Percentiles rank a stretch among this genome's conserved stretches.
Evolutionary conservation across 2,888 invertebrate species (phyloP).

Genomic region (Pecten maximus): DNA sequence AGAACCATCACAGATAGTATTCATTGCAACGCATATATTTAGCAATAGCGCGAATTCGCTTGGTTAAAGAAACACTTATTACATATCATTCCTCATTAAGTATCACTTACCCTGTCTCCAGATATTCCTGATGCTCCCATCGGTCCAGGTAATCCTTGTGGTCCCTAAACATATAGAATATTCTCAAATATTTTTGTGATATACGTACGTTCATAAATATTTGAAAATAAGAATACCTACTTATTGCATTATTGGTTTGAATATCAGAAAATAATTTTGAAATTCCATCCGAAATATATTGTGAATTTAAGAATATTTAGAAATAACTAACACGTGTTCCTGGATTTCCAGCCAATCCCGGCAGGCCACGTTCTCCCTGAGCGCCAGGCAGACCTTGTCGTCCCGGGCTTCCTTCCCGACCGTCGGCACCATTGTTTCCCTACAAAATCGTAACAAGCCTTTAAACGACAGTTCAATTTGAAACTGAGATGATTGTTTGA

Average conservation of each 20-base stretch:
- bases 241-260: too few species aligned
- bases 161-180: slow-evolving; percentile 62
- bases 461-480: too few species aligned
- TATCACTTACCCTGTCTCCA: slow-evolving; percentile 63
- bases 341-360: slow-evolving; percentile 72
- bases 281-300: neutral
- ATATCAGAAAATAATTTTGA: too few species aligned
- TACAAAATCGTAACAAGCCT: slow-evolving; percentile 45
- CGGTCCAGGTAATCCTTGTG: slow-evolving; percentile 66
- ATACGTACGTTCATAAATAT: neutral
- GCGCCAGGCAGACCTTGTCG: slow-evolving; percentile 83
- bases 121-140: slow-evolving; percentile 70
- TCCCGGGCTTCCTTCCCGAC: slow-evolving; percentile 70
- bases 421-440: slow-evolving; percentile 69
- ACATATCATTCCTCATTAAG: too few species aligned
- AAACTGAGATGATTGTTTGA: too few species aligned
- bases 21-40: too few species aligned
- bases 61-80: too few species aligned
- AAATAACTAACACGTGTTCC: slow-evolving; percentile 72
- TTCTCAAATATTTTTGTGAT: neutral
- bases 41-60: too few species aligned
- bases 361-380: slow-evolving; percentile 73
- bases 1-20: too few species aligned
- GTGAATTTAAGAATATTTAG: too few species aligned
- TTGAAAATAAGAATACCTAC: neutral